Percentiles rank a stretch among this genome's conserved stretches.
phyloP scores from a whole-genome alignment of 2,888 invertebrate species.

The Hirtodrosophila confusa region DNA sequence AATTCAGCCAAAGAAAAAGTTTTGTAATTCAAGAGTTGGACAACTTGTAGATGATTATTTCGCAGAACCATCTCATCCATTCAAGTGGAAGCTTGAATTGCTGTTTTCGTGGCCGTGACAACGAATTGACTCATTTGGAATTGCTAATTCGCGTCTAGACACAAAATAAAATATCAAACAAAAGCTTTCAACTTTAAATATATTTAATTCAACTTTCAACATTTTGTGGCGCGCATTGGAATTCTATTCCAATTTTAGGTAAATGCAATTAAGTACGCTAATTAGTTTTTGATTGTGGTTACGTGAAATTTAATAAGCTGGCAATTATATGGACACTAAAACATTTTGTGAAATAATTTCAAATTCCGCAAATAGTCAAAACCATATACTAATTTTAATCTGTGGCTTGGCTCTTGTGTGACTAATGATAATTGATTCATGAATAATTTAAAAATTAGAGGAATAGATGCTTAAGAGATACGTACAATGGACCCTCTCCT shows the following conservation, averaged over 20 bases:
- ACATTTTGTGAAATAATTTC: not conserved
- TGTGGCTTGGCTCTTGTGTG: not conserved
- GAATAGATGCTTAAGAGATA: too few relatives aligned
- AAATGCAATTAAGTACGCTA: slow-evolving; percentile 41
- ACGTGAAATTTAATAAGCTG: slow-evolving; percentile 49
- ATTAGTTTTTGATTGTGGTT: slow-evolving; percentile 54
- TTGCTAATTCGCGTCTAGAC: slow-evolving; percentile 1
- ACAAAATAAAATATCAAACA: not conserved
- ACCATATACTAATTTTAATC: not conserved
- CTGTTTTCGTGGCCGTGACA: slow-evolving; percentile 17
- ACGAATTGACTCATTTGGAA: slow-evolving; percentile 5
- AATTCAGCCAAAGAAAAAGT: not conserved
- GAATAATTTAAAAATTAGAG: too few relatives aligned
- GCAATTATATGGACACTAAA: slow-evolving; percentile 13
- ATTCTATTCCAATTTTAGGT: not conserved
- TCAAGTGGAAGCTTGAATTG: slow-evolving; percentile 6
- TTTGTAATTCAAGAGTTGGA: slow-evolving; percentile 5
- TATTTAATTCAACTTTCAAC: slow-evolving; percentile 21
- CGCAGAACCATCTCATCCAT: slow-evolving; percentile 3
- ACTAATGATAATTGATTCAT: not conserved
- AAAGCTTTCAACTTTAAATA: not conserved
- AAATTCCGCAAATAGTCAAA: slow-evolving; percentile 1
- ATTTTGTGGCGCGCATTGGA: not conserved
- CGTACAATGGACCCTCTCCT: too few relatives aligned
- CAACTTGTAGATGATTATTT: slow-evolving; percentile 44